Evolutionary conservation across 2,797 vertebrate genomes (phyloP).

Genomic region (Helostoma temminkii): DNA sequence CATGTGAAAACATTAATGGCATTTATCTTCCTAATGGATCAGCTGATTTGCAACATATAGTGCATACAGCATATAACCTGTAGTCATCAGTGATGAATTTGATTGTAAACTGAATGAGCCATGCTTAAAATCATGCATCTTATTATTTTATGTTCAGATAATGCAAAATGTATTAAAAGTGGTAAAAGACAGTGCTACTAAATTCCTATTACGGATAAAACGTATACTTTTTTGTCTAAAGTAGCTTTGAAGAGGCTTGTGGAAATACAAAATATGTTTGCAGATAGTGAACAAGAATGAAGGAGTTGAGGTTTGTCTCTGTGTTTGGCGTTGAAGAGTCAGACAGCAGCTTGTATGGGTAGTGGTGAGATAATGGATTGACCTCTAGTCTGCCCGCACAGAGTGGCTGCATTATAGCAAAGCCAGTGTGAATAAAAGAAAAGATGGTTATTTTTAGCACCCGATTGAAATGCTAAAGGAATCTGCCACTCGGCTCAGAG

Average conservation of each 20-base stretch:
- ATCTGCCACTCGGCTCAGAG: slow-evolving; percentile 80
- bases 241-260: slow-evolving; percentile 12
- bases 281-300: slow-evolving; percentile 38
- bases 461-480: slow-evolving; percentile 84
- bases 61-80: slow-evolving; percentile 36
- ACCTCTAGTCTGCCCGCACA: slow-evolving; percentile 84
- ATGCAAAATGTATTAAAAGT: slow-evolving; percentile 12
- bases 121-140: slow-evolving; percentile 18
- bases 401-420: slow-evolving; percentile 86
- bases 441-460: slow-evolving; percentile 89
- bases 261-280: slow-evolving; percentile 31
- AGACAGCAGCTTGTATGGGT: slow-evolving; percentile 69
- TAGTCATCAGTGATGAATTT: slow-evolving; percentile 40
- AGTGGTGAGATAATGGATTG: slow-evolving; percentile 88
- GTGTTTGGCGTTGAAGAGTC: slow-evolving; percentile 54
- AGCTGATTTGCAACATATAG: slow-evolving; percentile 39
- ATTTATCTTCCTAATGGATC: slow-evolving; percentile 64
- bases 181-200: slow-evolving; percentile 22
- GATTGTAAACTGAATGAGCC: slow-evolving; percentile 16
- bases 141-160: slow-evolving; percentile 25
- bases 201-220: slow-evolving; percentile 15
- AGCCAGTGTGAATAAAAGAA: slow-evolving; percentile 87
- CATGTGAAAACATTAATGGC: slow-evolving; percentile 61
- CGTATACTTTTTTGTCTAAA: not conserved
- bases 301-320: slow-evolving; percentile 39